Evolutionary conservation across 2,113 vertebrate species (phyloP), one percentile per base, ranked within the genome.

Genomic region (Crotalus horridus): DNA sequence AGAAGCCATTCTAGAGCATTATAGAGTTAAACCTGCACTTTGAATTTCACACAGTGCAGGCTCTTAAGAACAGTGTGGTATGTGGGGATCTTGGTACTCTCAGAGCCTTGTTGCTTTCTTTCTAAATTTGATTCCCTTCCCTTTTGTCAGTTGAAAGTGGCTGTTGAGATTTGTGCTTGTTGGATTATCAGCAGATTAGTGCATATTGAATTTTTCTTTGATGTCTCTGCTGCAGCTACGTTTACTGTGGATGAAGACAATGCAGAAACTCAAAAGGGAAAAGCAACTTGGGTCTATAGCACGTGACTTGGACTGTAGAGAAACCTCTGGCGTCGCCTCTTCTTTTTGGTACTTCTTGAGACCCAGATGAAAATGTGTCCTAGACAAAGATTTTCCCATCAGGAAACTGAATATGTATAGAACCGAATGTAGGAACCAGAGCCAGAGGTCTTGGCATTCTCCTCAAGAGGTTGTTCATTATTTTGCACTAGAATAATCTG

Each of bases 401-500:
- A 48, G 61, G 13, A 59, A 51, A 90, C 21, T 61, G 69, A 13
- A 24, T 20, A 86, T 33, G 7, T 17, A 39, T 9, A 81, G 74
- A 81, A 81, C 33, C 21, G 33, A 26, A 48, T 29, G 24, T 48
- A 86, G 74, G 58, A 54, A 54, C 15, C 23, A n/a, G 29, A 59
- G 64, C 39, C 64, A 85, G 21, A 90, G 81, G n/a, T 90, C 54
- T 87, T 29, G 56, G 92, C 56, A 51, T 0, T 46, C 33, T 74
- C 0, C 3, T 0, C 5, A 61, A 51, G 59, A 64, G 13, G 85
- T 92, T 91, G 85, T 88, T 93, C 5, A 24, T 54, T 86, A 61
- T 89, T 94, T 81, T 26, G 24, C 85, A 23, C 92, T 26, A 88
- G 55, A 61, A 86, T 86, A 69, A 87, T 93, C 74, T 12, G 5